phyloP scores from a whole-genome alignment of 2,888 invertebrate species.

The Dasypogon diadema region DNA sequence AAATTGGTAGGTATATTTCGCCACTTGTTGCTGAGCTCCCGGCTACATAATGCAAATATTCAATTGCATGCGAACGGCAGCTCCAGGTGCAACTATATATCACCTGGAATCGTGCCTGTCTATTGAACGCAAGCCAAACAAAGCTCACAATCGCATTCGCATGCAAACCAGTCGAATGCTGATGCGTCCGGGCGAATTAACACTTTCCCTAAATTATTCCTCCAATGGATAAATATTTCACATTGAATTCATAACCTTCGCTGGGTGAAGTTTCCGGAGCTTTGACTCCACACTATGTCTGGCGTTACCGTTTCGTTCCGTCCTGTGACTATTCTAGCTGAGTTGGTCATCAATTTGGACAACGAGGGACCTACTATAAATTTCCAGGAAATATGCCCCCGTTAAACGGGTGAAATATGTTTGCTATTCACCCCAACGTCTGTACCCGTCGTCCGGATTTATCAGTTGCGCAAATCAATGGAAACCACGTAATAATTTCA shows the following conservation, averaged over 20 bases:
- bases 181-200: slow-evolving; percentile 25
- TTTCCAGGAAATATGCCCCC: slow-evolving; percentile 28
- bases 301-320: too few relatives aligned
- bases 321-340: too few relatives aligned
- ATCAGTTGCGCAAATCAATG: slow-evolving; percentile 37
- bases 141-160: not conserved
- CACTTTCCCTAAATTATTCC: slow-evolving; percentile 35
- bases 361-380: not conserved
- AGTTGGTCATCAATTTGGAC: slow-evolving; percentile 22
- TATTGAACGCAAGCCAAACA: not conserved
- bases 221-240: slow-evolving; percentile 37
- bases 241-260: slow-evolving; percentile 44
- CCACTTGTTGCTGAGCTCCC: slow-evolving; percentile 11
- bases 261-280: slow-evolving; percentile 23
- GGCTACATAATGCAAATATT: slow-evolving; percentile 29
- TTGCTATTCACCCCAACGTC: not conserved
- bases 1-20: slow-evolving; percentile 27
- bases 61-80: slow-evolving; percentile 11
- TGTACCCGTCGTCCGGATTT: slow-evolving; percentile 9
- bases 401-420: slow-evolving; percentile 23
- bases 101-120: slow-evolving; percentile 17
- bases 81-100: slow-evolving; percentile 33
- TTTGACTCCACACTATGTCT: too few relatives aligned
- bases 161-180: not conserved
- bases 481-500: slow-evolving; percentile 46